Evolutionary conservation across 1,140 invertebrate species (phyloP), one percentile per base, ranked within the genome.

Genomic region (Cylas formicarius): DNA sequence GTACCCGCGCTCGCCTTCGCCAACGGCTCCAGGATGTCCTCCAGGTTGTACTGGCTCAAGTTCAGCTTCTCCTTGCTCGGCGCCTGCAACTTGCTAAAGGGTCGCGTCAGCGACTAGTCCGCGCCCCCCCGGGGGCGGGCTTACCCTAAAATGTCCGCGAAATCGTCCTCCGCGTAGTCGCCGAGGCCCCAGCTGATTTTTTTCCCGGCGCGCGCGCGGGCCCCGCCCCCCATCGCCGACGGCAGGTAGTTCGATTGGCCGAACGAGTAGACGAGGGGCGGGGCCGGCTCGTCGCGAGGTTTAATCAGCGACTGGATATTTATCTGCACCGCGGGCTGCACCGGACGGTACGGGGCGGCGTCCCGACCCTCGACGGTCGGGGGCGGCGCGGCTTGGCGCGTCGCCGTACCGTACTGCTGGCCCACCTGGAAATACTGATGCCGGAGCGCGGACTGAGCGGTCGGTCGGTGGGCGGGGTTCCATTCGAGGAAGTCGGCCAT

Each of bases 391-490:
- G 4, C 10, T 19, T 42, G 40, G 5, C 40, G 28, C 13, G 39
- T 23, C 2, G 45, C 33, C 3, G 39, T 62, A 33, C 41, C 62
- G 38, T 53, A 61, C 42, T 53, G 45, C 42, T 61, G 61, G 28
- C 59, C 57, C 13, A 60, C 48, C 76, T 87, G 80, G 67, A 91
- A 92, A 68, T 88, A 91, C 8, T 80, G 74, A 53, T 76, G 89
- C 77, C 86, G 81, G 4, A 92, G 73, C 34, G 83, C 84, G 62
- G 86, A 84, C 56, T 85, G 87, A 4, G 92, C 90, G 1, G 86
- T 91, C 0, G 95, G 96, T 55, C 96, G 75, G 58, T 89, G 87
- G 16, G 83, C 75, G 0, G 96, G 95, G 68, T 97, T 92, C 82
- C 94, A 98, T 31, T 80, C 74, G 28, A 99, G 63, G 72, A 97